phyloP scores from a whole-genome alignment of 2,888 invertebrate species.

The Prostheceraeus crozeri region DNA sequence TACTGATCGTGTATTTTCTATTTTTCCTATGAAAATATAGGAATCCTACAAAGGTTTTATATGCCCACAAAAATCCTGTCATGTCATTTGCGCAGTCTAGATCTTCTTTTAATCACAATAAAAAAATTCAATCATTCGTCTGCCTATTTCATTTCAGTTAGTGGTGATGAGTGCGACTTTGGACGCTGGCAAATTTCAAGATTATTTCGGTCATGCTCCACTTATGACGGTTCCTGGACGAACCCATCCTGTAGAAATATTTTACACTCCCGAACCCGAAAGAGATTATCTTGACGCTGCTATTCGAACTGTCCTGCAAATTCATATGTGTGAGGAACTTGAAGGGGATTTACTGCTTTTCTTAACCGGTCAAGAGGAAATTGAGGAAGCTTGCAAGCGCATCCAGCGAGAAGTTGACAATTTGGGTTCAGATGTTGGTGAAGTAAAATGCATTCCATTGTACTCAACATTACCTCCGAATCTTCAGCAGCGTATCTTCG shows the following conservation, averaged over 20 bases:
- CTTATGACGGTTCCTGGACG: conserved; percentile 95
- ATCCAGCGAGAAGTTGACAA: conserved; percentile 92
- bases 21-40: too few species aligned
- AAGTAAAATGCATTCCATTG: conserved; percentile 91
- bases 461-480: conserved; percentile 97
- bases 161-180: conserved; percentile 98
- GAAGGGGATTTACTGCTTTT: conserved; percentile 85
- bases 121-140: too few species aligned
- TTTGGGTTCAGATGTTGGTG: conserved; percentile 89
- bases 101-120: too few species aligned
- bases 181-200: conserved; percentile 96
- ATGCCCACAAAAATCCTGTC: too few species aligned
- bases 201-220: conserved; percentile 93
- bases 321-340: conserved; percentile 70
- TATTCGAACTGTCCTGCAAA: conserved; percentile 89
- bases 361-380: conserved; percentile 77
- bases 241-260: conserved; percentile 91
- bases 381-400: conserved; percentile 95
- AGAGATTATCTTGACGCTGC: conserved; percentile 95
- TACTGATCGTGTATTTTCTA: too few species aligned
- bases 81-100: too few species aligned
- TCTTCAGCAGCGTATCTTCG: conserved; percentile 91
- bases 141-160: too few species aligned
- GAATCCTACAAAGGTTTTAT: too few species aligned
- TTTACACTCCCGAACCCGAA: conserved; percentile 97